Conservation (phyloP, 1,140 invertebrate species). For the Apolygus lucorum region DNA sequence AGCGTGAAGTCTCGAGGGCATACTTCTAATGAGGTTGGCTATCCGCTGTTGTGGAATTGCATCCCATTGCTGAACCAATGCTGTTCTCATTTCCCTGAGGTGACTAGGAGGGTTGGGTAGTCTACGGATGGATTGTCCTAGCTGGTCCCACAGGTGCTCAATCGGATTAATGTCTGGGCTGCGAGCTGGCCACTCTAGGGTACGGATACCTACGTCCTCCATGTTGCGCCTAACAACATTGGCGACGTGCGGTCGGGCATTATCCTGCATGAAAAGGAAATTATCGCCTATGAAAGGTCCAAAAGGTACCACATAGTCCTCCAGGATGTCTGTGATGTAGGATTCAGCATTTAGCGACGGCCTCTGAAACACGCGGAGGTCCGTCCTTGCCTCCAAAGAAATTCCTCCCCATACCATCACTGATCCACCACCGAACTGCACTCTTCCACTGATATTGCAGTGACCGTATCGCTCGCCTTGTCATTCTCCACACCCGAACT, state of each 20-base stretch:
- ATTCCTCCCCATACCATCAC: conserved; percentile 37
- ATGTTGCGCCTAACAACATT: conserved; percentile 33
- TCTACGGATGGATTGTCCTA: conserved; percentile 21
- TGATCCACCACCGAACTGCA: conserved; percentile 35
- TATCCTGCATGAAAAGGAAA: conserved; percentile 31
- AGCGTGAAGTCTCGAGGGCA: no score
- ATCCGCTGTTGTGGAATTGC: no score
- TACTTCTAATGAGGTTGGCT: no score
- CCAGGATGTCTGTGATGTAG: not conserved
- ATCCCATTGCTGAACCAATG: no score
- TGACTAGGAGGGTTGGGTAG: not conserved
- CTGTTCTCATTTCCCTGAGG: no score
- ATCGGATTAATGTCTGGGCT: conserved; percentile 41
- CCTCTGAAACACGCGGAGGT: conserved; percentile 27
- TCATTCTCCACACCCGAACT: conserved; percentile 34
- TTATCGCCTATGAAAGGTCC: conserved; percentile 30
- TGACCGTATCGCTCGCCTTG: conserved; percentile 33
- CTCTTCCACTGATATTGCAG: conserved; percentile 31
- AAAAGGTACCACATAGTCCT: conserved; percentile 28
- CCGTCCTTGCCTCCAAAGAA: conserved; percentile 27
- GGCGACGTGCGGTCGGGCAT: conserved; percentile 30
- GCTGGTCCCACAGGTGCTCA: conserved; percentile 38
- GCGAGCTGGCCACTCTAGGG: conserved; percentile 38
- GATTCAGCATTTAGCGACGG: conserved; percentile 25
- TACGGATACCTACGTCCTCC: conserved; percentile 32